phyloP scores from a whole-genome alignment of 2,797 vertebrate species.

The Hippocampus kuda region DNA sequence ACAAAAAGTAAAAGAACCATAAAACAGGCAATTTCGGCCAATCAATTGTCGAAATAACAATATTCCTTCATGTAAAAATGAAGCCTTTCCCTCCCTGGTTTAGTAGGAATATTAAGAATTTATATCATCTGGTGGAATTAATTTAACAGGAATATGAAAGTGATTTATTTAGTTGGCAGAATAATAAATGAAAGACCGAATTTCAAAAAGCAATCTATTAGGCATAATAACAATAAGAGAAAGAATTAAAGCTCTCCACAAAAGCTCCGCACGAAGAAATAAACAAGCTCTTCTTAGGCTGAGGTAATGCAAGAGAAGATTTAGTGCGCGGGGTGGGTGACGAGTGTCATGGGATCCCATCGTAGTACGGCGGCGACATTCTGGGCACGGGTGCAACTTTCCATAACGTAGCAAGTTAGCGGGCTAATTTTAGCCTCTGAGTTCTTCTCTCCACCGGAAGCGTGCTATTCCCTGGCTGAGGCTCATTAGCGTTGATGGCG shows the following conservation, averaged over 20 bases:
- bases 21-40: too few species aligned
- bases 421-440: constrained; percentile 43
- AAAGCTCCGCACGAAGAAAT: not conserved
- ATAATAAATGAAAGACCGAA: too few species aligned
- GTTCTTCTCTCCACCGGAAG: constrained; percentile 19
- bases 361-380: constrained; percentile 49
- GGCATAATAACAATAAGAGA: not conserved
- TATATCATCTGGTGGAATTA: too few species aligned
- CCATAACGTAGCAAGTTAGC: constrained; percentile 45
- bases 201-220: not conserved
- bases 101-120: too few species aligned
- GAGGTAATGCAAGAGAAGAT: not conserved
- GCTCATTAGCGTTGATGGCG: constrained; percentile 43
- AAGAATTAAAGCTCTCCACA: not conserved
- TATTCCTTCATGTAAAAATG: too few species aligned
- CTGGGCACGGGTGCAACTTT: constrained; percentile 50
- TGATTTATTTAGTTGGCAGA: too few species aligned
- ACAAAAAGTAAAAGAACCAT: too few species aligned
- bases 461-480: constrained; percentile 38
- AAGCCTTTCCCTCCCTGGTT: too few species aligned
- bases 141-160: too few species aligned
- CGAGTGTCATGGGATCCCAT: constrained; percentile 37
- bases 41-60: too few species aligned
- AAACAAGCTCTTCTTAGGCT: not conserved
- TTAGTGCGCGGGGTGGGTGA: constrained; percentile 15